Conservation (phyloP, 2,888 invertebrate species). For the Diaperis boleti region DNA sequence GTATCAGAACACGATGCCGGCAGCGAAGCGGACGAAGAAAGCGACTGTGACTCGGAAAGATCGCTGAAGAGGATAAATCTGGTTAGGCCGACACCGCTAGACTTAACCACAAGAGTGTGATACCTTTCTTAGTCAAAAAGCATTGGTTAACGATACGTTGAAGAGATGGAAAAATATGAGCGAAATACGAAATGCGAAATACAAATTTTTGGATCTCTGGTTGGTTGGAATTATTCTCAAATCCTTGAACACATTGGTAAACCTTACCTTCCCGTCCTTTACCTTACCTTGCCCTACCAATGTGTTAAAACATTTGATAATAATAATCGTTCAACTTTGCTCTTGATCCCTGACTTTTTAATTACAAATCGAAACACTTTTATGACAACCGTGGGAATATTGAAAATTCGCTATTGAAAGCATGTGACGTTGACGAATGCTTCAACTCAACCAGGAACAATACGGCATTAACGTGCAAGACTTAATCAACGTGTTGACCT, state of each 20-base stretch:
- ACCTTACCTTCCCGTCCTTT: too few relatives aligned
- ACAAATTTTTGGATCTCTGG: too few relatives aligned
- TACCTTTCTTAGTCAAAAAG: too few relatives aligned
- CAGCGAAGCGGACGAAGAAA: slow-evolving; percentile 70
- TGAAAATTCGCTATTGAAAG: slow-evolving; percentile 46
- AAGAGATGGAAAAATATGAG: too few relatives aligned
- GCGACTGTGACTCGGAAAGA: slow-evolving; percentile 66
- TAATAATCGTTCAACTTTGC: background rate
- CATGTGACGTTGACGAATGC: slow-evolving; percentile 49
- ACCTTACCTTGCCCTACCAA: slow-evolving; percentile 51
- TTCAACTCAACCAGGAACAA: slow-evolving; percentile 45
- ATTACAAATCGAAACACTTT: slow-evolving; percentile 1
- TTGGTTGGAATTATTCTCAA: too few relatives aligned
- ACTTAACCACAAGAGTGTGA: slow-evolving; percentile 80
- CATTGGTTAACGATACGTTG: too few relatives aligned
- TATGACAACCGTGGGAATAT: slow-evolving; percentile 47
- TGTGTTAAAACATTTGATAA: slow-evolving; percentile 55
- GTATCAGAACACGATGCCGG: slow-evolving; percentile 58
- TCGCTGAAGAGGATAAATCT: slow-evolving; percentile 65
- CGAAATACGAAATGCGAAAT: too few relatives aligned
- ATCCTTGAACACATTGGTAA: too few relatives aligned
- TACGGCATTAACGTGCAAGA: slow-evolving; percentile 46
- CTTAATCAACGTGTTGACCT: slow-evolving; percentile 52
- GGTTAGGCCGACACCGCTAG: slow-evolving; percentile 69
- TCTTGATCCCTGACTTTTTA: background rate